Evolutionary conservation across 2,113 vertebrate genomes (phyloP).

Genomic region (Ploceus nigricollis): DNA sequence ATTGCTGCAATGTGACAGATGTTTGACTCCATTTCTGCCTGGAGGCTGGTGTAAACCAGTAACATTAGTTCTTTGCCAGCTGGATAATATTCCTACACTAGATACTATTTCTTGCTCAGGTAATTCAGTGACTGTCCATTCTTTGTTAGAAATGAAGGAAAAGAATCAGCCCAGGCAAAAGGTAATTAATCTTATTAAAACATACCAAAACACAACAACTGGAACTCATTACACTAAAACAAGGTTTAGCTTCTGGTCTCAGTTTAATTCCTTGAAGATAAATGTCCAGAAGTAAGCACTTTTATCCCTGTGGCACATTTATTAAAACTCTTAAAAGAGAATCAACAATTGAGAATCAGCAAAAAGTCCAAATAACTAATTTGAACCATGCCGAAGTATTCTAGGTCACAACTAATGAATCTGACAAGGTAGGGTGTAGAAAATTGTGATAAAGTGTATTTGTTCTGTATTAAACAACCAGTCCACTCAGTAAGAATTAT

Average conservation of each 20-base stretch:
- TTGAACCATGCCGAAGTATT: neutral
- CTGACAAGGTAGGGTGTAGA: neutral
- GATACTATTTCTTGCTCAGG: constrained; percentile 47
- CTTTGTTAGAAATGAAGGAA: constrained; percentile 29
- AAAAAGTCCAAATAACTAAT: constrained; percentile 18
- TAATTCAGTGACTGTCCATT: constrained; percentile 32
- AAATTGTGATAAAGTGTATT: neutral
- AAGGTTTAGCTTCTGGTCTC: constrained; percentile 66
- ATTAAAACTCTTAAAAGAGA: constrained; percentile 54
- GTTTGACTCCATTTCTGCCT: constrained; percentile 47
- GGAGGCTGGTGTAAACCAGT: constrained; percentile 35
- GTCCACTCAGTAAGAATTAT: neutral
- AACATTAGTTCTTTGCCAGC: constrained; percentile 37
- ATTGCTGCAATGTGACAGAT: constrained; percentile 42
- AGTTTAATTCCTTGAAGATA: constrained; percentile 67
- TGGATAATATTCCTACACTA: constrained; percentile 33
- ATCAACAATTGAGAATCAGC: neutral
- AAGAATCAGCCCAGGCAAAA: constrained; percentile 42
- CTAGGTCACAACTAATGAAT: constrained; percentile 6
- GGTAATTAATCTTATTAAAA: constrained; percentile 75
- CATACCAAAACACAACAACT: constrained; percentile 66
- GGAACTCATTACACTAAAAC: constrained; percentile 53
- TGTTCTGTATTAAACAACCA: neutral
- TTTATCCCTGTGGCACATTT: constrained; percentile 13
- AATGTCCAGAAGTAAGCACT: constrained; percentile 61